Evolutionary conservation across 2,888 invertebrate genomes (phyloP).

Genomic region (Scaptomyza reducta): DNA sequence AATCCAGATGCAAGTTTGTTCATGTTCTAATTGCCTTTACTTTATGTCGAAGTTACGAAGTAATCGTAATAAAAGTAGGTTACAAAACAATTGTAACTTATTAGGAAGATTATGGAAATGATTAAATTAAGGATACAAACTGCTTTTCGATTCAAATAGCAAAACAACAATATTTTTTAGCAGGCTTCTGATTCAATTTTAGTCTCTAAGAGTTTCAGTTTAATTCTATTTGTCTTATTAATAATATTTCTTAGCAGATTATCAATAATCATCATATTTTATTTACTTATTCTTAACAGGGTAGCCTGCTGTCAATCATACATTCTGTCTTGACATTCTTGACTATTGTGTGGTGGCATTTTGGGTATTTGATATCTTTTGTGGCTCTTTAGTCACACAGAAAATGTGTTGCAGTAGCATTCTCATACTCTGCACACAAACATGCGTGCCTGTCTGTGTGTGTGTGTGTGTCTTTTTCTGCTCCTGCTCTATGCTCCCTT

Average conservation of each 20-base stretch:
- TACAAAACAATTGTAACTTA: not conserved
- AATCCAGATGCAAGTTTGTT: not conserved
- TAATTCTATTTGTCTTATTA: too few relatives aligned
- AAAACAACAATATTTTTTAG: too few relatives aligned
- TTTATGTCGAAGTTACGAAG: too few relatives aligned
- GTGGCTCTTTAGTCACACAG: slow-evolving; percentile 60
- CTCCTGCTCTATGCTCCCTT: slow-evolving; percentile 49
- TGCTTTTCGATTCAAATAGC: too few relatives aligned
- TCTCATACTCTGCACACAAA: slow-evolving; percentile 35
- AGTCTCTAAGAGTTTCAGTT: too few relatives aligned
- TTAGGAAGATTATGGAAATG: not conserved
- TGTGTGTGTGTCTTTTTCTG: slow-evolving; percentile 28
- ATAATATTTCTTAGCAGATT: too few relatives aligned
- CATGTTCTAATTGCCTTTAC: slow-evolving; percentile 9
- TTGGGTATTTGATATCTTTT: slow-evolving; percentile 72
- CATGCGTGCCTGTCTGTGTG: slow-evolving; percentile 6
- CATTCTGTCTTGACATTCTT: not conserved
- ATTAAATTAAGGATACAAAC: too few relatives aligned
- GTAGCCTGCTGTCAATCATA: slow-evolving; percentile 15
- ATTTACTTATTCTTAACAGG: slow-evolving; percentile 16
- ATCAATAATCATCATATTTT: too few relatives aligned
- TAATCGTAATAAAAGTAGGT: too few relatives aligned
- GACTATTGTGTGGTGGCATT: slow-evolving; percentile 36
- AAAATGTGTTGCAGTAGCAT: slow-evolving; percentile 48
- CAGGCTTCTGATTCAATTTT: too few relatives aligned